A percentile compares a stretch with the other conserved stretches of the same genome.
phyloP scores from a whole-genome alignment of 2,888 invertebrate genomes.

The Hypena proboscidalis region DNA sequence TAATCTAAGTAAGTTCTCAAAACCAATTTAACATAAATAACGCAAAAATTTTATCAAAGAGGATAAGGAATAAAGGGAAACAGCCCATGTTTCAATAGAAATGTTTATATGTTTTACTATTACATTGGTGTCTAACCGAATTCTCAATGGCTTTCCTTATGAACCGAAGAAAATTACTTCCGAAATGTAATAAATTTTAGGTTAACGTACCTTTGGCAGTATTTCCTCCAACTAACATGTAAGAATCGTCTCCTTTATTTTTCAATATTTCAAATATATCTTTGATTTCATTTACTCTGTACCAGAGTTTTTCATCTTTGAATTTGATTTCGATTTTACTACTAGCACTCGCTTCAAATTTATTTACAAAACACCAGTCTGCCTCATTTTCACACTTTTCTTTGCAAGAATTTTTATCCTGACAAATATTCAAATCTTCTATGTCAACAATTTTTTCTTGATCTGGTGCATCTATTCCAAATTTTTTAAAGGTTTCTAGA shows the following conservation, averaged over 20 bases:
- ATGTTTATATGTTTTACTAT: no score
- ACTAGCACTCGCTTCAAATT: slow-evolving; percentile 50
- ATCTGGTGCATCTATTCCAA: slow-evolving; percentile 85
- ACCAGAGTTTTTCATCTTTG: slow-evolving; percentile 75
- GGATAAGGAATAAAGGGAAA: no score
- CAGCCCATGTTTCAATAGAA: no score
- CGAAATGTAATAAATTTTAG: not conserved
- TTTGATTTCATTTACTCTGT: slow-evolving; percentile 72
- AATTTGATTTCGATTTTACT: slow-evolving; percentile 42
- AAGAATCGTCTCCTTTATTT: slow-evolving; percentile 68
- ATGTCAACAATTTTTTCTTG: slow-evolving; percentile 73
- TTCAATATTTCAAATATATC: slow-evolving; percentile 83
- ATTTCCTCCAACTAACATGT: slow-evolving; percentile 89
- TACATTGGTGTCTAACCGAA: no score
- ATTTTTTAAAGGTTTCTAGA: slow-evolving; percentile 90
- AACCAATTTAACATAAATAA: no score
- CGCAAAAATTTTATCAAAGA: no score
- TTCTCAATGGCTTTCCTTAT: no score
- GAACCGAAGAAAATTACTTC: not conserved
- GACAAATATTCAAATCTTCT: slow-evolving; percentile 61
- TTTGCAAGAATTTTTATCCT: slow-evolving; percentile 58
- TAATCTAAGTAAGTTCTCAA: slow-evolving; percentile 16
- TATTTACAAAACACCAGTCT: slow-evolving; percentile 33
- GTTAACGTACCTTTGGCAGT: slow-evolving; percentile 86
- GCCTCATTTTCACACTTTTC: slow-evolving; percentile 56